Base-by-base conservation (phyloP, 2,113 vertebrate species). In the Calypte anna region DNA sequence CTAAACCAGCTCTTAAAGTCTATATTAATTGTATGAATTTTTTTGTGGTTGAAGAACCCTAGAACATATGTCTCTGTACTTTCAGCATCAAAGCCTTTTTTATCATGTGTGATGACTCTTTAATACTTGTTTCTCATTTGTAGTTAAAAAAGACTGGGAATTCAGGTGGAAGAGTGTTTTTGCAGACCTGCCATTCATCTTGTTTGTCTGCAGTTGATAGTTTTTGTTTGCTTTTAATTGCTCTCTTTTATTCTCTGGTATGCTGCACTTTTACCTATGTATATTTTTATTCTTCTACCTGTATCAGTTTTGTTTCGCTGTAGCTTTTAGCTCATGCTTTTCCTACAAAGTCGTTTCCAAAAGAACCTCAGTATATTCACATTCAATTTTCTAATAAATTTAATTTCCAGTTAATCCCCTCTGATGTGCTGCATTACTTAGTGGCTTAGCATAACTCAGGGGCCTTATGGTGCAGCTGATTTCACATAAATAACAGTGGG, bases 321-420 rank as follows among this genome's bases (percentile, higher is more conserved):
- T 66, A 18, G 11, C 6, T 77, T 88, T 86, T 66, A 81, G 44
- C 16, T 30, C 27, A 62, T 0, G 5, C 19, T 90, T 78, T 80
- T 90, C 33, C 15, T 83, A 36, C 7, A 17, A 67, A 63, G 36
- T 46, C 21, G 19, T 76, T 95, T 95, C 31, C 1, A 0, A 94
- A 89, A 86, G 44, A 83, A 72, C 20, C 22, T 95, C 0, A 0
- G 20, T 67, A 25, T 70, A 76, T 77, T 67, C 51, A 59, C 7
- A 31, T 93, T 66, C 28, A 80, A 2, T 86, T 88, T 73, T 77
- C 6, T 73, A 93, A 73, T 64, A 93, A 90, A 62, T 80, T 82
- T 76, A 3, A 44, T 86, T 82, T 88, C 23, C 17, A 48, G 12
- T 77, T 93, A 63, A 80, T 88, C 68, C 31, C 51, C 38, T 21